Conservation (phyloP, 1,140 invertebrate genomes). For the Drosophila bocqueti region DNA sequence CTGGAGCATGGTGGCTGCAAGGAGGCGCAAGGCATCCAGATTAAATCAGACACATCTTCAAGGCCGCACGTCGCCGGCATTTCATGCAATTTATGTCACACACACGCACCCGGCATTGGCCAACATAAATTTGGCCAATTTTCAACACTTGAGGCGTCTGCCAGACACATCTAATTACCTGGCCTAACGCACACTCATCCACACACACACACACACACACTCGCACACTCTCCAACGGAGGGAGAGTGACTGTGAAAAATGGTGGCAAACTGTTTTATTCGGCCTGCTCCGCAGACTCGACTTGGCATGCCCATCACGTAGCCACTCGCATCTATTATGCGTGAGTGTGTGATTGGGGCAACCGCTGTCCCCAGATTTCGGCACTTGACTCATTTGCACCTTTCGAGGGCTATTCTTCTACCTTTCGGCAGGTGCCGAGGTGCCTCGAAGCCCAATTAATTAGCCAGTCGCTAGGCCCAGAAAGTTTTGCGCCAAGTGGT, state of each 20-base stretch:
- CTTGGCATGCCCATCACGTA: slow-evolving; percentile 67
- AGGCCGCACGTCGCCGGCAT: slow-evolving; percentile 56
- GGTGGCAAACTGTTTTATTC: slow-evolving; percentile 59
- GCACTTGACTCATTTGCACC: slow-evolving; percentile 56
- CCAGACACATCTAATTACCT: slow-evolving; percentile 65
- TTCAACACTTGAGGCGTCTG: slow-evolving; percentile 67
- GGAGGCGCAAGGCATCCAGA: background rate
- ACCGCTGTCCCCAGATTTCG: slow-evolving; percentile 37
- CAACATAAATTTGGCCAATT: slow-evolving; percentile 70
- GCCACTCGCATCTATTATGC: slow-evolving; percentile 42
- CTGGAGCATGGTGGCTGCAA: slow-evolving; percentile 69
- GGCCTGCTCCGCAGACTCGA: slow-evolving; percentile 15
- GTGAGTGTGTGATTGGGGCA: slow-evolving; percentile 50
- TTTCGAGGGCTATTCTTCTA: slow-evolving; percentile 56
- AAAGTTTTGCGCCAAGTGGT: slow-evolving; percentile 56
- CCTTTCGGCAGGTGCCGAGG: slow-evolving; percentile 55
- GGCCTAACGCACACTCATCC: slow-evolving; percentile 26
- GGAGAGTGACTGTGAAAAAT: slow-evolving; percentile 49
- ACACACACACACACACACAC: slow-evolving; percentile 3
- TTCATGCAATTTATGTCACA: slow-evolving; percentile 69
- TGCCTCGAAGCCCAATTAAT: slow-evolving; percentile 66
- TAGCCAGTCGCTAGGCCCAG: slow-evolving; percentile 36
- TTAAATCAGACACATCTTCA: slow-evolving; percentile 29
- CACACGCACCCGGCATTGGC: slow-evolving; percentile 38
- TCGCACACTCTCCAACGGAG: background rate